These are phyloP conservation scores for Phalanger gymnotis DNA, from an alignment of 2,797 vertebrate genomes.

Conservation along the genomic window DNA sequence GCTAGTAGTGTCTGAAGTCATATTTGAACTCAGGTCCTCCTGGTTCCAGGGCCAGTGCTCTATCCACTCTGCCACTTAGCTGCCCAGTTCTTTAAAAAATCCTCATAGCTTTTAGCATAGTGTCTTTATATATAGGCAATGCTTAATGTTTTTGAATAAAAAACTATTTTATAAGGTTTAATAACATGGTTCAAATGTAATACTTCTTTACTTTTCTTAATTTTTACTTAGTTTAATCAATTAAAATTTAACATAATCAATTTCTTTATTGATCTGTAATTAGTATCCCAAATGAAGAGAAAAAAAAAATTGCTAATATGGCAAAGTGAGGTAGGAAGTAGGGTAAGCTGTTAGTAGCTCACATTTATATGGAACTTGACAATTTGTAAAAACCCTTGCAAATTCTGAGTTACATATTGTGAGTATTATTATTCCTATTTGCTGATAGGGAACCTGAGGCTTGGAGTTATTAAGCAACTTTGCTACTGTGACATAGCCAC, in stretches of 20 bases:
- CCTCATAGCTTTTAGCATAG: neutral
- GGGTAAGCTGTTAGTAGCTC: neutral
- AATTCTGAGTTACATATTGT: neutral
- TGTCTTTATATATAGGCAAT: constrained; percentile 29
- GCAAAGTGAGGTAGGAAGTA: neutral
- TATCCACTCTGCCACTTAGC: neutral
- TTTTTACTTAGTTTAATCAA: constrained; percentile 47
- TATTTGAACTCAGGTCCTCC: neutral
- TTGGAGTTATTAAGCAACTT: neutral
- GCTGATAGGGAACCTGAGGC: constrained; percentile 19
- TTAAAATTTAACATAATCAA: constrained; percentile 14
- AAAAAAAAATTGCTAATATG: neutral
- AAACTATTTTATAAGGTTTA: constrained; percentile 48
- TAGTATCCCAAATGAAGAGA: neutral
- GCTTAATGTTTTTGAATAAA: constrained; percentile 1
- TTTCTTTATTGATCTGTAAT: neutral
- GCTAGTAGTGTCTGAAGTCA: neutral
- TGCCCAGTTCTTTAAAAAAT: neutral
- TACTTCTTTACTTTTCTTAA: constrained; percentile 53
- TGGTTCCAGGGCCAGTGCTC: neutral
- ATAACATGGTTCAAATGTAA: constrained; percentile 38
- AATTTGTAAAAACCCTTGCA: neutral
- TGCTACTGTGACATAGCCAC: neutral
- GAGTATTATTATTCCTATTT: constrained; percentile 28
- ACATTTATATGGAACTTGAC: neutral